Base-by-base conservation (phyloP, 1,140 invertebrate genomes). In the Littorina saxatilis region DNA sequence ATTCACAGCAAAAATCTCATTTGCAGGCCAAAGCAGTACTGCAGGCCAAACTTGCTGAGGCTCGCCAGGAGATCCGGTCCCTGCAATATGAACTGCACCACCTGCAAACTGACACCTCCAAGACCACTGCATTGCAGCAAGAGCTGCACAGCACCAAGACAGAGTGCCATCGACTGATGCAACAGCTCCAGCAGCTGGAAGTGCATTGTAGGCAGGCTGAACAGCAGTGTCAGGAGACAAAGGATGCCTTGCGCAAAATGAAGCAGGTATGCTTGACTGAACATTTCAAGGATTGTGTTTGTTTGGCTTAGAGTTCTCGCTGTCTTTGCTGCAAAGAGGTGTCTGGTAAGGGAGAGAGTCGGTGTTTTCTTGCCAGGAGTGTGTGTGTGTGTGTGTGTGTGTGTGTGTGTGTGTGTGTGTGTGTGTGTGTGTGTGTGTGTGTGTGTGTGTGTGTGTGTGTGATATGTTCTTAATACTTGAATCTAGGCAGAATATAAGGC, bases 201-300 rank as follows among this genome's bases (percentile, higher is more conserved):
- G 77, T 68, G n/a, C n/a, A n/a, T n/a, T n/a, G n/a, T n/a, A n/a
- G n/a, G 79, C 80, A 35, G 73, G 82, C 55, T 73, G 78, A 47
- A 79, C 79, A 27, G 76, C 66, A 35, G 43, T 32, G 32, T 35
- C 79, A 37, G 61, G 9, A 32, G 17, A 29, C 29, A 27, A 7
- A 11, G 13, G n/a, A 27, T 32, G 27, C 55, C n/a, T n/a, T n/a
- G n/a, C n/a, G n/a, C n/a, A n/a, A n/a, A n/a, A n/a, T n/a, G n/a
- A n/a, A n/a, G n/a, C n/a, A n/a, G n/a, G n/a, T n/a, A n/a, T n/a
- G n/a, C n/a, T n/a, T n/a, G n/a, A n/a, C n/a, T n/a, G n/a, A n/a
- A n/a, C n/a, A n/a, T n/a, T n/a, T n/a, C n/a, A n/a, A n/a, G n/a
- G n/a, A n/a, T n/a, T n/a, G n/a, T n/a, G n/a, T n/a, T 50, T 50